Base-by-base conservation (phyloP, 2,113 vertebrate genomes). In the Sceloporus undulatus region DNA sequence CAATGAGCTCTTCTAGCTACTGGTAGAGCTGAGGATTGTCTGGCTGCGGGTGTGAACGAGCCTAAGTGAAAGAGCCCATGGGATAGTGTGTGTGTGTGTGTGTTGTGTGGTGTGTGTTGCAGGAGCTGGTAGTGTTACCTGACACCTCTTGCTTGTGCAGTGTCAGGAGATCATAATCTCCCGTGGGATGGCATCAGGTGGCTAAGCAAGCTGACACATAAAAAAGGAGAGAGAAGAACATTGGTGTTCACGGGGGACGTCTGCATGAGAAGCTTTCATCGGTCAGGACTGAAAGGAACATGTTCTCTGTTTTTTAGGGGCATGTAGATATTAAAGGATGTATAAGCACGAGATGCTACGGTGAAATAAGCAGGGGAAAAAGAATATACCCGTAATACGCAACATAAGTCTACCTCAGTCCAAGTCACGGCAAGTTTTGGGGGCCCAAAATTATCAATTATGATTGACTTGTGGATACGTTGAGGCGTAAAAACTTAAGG, bases 141-240 rank as follows among this genome's bases (percentile, higher is more conserved):
- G 97, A 99, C 97, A 90, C 99, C 94, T 99, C 98, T 68, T 98
- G 98, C 96, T 98, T 98, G 96, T 99, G 98, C 95, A 98, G 97
- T 2, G 99, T 98, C 95, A 99, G 98, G 96, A 99, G 94, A 99
- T 99, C 98, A 38, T 99, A 99, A 99, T 99, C 97, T 99, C 99
- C 88, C 98, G 97, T 21, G 99, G 99, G 95, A 99, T 99, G 96
- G 99, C 98, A 54, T 99, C 99, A 0, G 99, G 99, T 91, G 99
- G 93, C 99, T 99, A 92, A 99, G 99, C 95, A 99, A 96, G 93
- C 99, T 99, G 97, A 99, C 97, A 95, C 98, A 98, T 98, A n/a
- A n/a, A n/a, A 95, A 84, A 96, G 95, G 92, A 81, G 29, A 83
- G 42, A 68, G 6, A 84, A 16, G n/a, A n/a, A n/a, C n/a, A 68